Base-by-base conservation (phyloP, 2,888 invertebrate species). In the Pyrochroa serraticornis region DNA sequence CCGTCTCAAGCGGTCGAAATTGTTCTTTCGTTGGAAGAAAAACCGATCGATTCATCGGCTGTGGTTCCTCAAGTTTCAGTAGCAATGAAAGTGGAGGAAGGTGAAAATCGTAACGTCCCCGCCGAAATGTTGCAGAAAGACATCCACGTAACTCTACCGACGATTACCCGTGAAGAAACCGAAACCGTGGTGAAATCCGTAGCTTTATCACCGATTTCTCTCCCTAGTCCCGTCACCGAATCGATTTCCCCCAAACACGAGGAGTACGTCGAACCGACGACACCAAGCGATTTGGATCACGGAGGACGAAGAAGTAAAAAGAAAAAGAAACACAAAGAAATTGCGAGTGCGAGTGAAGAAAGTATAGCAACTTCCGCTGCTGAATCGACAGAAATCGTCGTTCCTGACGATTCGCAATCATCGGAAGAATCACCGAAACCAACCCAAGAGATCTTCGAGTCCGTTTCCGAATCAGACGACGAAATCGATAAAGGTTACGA, bases 401-500 rank as follows among this genome's bases (percentile, higher is more conserved):
- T 84, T 12, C 81, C 83, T 13, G 79, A 81, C 35, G 81, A 83
- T 58, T 78, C 79, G 3, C 63, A 75, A 48, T 67, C 75, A 47
- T 82, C 85, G 36, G 82, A 86, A 14, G 81, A 82, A 50, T 79
- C 86, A 13, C 82, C 82, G 1, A 82, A 82, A 69, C 80, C 82
- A 37, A 82, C 81, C 7, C 82, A 84, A 6, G 81, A 82, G 63
- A 67, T 77, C 7, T 75, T 78, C 49, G 77, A 75, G 52, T 8
- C 53, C 1, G 38, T 55, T 10, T n/a, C 69, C 7, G 72, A 72
- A 30, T 72, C 75, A 30, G 75, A 76, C 43, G 72, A 78, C 22
- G 50, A 60, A 48, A 81, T 81, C 49, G 78, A 81, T 41, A 83
- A 83, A 74, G 87, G 90, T n/a, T 91, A 91, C 71, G 90, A 91